Evolutionary conservation across 2,113 vertebrate genomes (phyloP).

Genomic region (Turnix velox): DNA sequence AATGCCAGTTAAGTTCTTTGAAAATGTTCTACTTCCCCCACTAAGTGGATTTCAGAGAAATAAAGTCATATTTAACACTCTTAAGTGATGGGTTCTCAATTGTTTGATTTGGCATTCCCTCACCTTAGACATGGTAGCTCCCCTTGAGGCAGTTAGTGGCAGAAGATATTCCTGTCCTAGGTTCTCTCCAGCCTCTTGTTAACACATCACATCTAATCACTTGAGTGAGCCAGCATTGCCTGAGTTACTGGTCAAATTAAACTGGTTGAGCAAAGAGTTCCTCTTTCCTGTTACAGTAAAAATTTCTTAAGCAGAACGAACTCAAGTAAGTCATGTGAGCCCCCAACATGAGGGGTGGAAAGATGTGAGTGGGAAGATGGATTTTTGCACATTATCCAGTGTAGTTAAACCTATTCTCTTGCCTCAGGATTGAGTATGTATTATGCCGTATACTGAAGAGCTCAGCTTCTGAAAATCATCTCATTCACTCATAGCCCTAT

Average conservation of each 20-base stretch:
- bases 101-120: background rate
- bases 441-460: slow-evolving; percentile 48
- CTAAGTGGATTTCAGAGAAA: background rate
- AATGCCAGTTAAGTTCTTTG: background rate
- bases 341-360: background rate
- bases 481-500: background rate
- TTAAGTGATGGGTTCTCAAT: background rate
- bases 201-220: background rate
- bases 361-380: background rate
- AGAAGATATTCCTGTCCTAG: background rate
- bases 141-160: background rate
- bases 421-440: slow-evolving; percentile 31
- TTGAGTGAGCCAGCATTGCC: background rate
- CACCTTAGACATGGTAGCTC: background rate
- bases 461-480: slow-evolving; percentile 46
- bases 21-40: background rate
- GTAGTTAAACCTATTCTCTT: slow-evolving; percentile 42
- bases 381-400: slow-evolving; percentile 45
- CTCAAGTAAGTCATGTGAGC: background rate
- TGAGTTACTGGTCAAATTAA: background rate
- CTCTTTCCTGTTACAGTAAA: background rate
- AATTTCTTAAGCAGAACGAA: background rate
- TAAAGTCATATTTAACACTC: background rate
- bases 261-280: background rate
- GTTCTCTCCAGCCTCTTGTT: background rate